Percentiles rank a stretch among this genome's conserved stretches.
These are phyloP conservation scores for Sebastes wilsoni DNA, from an alignment of 2,797 vertebrate genomes.

Conservation along the genomic window DNA sequence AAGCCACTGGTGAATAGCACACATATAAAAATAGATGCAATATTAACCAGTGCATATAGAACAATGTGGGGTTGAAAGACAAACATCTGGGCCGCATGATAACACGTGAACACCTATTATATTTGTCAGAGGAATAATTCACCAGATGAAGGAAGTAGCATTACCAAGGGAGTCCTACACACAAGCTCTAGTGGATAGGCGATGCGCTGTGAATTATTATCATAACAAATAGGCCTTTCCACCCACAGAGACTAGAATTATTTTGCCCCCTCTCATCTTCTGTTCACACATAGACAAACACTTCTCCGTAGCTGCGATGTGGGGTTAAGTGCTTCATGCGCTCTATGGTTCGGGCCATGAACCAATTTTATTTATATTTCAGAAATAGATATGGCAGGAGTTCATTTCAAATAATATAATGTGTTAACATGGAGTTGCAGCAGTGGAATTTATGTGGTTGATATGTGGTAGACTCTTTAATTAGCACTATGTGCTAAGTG, in stretches of 20 bases:
- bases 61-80: not conserved
- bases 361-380: conserved; percentile 9
- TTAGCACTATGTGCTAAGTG: not conserved
- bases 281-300: conserved; percentile 61
- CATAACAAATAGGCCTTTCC: conserved; percentile 66
- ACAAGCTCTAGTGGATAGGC: conserved; percentile 30
- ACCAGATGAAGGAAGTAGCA: conserved; percentile 83
- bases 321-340: conserved; percentile 56
- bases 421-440: not conserved
- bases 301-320: conserved; percentile 37
- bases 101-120: conserved; percentile 74
- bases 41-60: not conserved
- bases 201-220: conserved; percentile 68
- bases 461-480: not conserved
- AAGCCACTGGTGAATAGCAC: not conserved
- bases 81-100: conserved; percentile 49
- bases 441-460: not conserved
- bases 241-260: conserved; percentile 56
- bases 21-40: not conserved
- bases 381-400: conserved; percentile 7
- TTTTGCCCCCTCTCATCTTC: conserved; percentile 50
- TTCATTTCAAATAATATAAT: conserved; percentile 25
- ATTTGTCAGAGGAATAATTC: conserved; percentile 76
- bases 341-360: not conserved
- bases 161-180: conserved; percentile 67